These are phyloP conservation scores for Furcula furcula DNA, from an alignment of 2,888 invertebrate genomes.

Conservation along the genomic window DNA sequence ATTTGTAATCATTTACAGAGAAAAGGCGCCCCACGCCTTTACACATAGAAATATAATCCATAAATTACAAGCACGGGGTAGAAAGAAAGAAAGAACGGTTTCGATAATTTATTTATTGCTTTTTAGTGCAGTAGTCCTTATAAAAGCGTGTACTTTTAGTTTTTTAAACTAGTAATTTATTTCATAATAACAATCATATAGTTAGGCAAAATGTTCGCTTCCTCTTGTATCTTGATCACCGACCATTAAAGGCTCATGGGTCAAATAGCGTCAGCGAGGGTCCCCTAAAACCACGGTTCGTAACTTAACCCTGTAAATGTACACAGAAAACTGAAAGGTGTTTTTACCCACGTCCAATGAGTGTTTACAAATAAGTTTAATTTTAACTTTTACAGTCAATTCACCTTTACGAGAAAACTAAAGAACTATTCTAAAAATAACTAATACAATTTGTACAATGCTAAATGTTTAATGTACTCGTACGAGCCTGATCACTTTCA, in stretches of 20 bases:
- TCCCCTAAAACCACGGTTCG: slow-evolving; percentile 25
- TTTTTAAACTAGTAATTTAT: too few relatives aligned
- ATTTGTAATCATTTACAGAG: too few relatives aligned
- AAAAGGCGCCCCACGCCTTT: too few relatives aligned
- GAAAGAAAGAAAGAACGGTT: too few relatives aligned
- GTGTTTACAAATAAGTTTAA: slow-evolving; percentile 6
- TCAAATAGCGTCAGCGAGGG: slow-evolving; percentile 29
- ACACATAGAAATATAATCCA: too few relatives aligned
- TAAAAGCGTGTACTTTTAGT: too few relatives aligned
- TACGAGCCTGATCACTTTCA: not conserved
- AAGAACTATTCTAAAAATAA: not conserved
- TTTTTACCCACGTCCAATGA: slow-evolving; percentile 13
- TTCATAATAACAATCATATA: too few relatives aligned
- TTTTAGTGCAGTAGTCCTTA: too few relatives aligned
- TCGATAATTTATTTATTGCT: too few relatives aligned
- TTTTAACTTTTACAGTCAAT: not conserved
- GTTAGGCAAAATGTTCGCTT: too few relatives aligned
- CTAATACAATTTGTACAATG: not conserved
- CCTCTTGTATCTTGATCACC: not conserved
- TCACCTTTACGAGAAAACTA: not conserved
- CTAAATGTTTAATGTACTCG: not conserved
- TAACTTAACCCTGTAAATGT: slow-evolving; percentile 19
- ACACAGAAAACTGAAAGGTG: slow-evolving; percentile 19
- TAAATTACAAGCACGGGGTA: too few relatives aligned
- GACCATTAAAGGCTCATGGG: slow-evolving; percentile 16